These are phyloP conservation scores for Musca vetustissima DNA, from an alignment of 1,140 invertebrate species.

Conservation along the genomic window DNA sequence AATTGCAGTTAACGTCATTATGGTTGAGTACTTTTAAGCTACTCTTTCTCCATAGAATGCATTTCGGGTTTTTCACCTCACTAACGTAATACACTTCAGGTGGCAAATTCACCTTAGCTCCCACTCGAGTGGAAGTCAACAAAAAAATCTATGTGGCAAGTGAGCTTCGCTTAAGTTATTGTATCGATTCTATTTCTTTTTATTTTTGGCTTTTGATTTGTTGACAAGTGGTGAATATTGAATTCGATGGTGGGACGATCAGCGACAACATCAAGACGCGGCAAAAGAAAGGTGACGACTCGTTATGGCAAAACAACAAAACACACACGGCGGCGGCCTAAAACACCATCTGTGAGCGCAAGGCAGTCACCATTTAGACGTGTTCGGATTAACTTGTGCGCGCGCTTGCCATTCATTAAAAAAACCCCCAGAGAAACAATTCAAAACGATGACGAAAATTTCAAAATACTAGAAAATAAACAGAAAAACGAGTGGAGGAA, in stretches of 20 bases:
- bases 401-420: conserved; percentile 6
- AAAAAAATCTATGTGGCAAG: too few species aligned
- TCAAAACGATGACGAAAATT: conserved; percentile 9
- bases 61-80: background rate
- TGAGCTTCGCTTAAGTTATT: background rate
- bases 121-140: conserved; percentile 2
- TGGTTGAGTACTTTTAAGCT: too few species aligned
- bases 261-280: too few species aligned
- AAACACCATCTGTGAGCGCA: too few species aligned
- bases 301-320: background rate
- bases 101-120: conserved; percentile 2
- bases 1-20: too few species aligned
- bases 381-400: conserved; percentile 21
- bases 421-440: background rate
- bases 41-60: background rate
- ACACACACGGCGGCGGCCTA: too few species aligned
- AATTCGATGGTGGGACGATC: too few species aligned
- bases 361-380: conserved; percentile 18
- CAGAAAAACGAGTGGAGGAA: background rate
- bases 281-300: too few species aligned
- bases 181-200: background rate
- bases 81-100: background rate
- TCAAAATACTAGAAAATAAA: background rate
- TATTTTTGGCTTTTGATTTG: conserved; percentile 2
- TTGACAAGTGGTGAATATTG: background rate